Percentiles rank a stretch among this genome's conserved stretches.
phyloP scores from a whole-genome alignment of 2,888 invertebrate species.

The Neoscelio sp. region DNA sequence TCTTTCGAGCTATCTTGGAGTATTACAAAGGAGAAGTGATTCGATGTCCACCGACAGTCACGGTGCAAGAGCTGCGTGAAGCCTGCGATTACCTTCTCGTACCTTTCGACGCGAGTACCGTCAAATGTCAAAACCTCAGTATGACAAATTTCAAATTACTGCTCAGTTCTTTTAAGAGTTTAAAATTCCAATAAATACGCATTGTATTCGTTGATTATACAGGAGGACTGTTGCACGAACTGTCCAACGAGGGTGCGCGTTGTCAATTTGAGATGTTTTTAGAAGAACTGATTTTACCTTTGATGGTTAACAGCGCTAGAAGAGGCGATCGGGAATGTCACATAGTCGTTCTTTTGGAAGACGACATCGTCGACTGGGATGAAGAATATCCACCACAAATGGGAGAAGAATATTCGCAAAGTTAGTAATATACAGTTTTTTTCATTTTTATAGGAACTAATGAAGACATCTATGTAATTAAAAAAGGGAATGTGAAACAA shows the following conservation, averaged over 20 bases:
- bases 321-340: slow-evolving; percentile 99
- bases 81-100: slow-evolving; percentile 99
- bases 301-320: slow-evolving; percentile 97
- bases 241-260: slow-evolving; percentile 99
- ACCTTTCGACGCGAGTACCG: slow-evolving; percentile 98
- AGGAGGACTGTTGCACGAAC: slow-evolving; percentile 97
- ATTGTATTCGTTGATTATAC: slow-evolving; percentile 67
- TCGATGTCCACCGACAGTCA: slow-evolving; percentile 97
- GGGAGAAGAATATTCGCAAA: slow-evolving; percentile 99
- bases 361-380: slow-evolving; percentile 99
- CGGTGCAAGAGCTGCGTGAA: slow-evolving; percentile 98
- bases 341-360: slow-evolving; percentile 97
- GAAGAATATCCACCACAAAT: slow-evolving; percentile 99
- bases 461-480: neutral
- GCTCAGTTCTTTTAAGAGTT: neutral
- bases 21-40: slow-evolving; percentile 96
- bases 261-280: slow-evolving; percentile 98
- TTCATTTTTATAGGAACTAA: neutral
- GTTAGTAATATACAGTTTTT: slow-evolving; percentile 83
- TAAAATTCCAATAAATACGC: neutral
- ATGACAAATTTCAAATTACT: slow-evolving; percentile 79
- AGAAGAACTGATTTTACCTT: slow-evolving; percentile 96
- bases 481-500: too few species aligned
- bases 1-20: slow-evolving; percentile 97
- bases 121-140: slow-evolving; percentile 98